Base-by-base conservation (phyloP, 2,888 invertebrate species). In the Calameuta filiformis region DNA sequence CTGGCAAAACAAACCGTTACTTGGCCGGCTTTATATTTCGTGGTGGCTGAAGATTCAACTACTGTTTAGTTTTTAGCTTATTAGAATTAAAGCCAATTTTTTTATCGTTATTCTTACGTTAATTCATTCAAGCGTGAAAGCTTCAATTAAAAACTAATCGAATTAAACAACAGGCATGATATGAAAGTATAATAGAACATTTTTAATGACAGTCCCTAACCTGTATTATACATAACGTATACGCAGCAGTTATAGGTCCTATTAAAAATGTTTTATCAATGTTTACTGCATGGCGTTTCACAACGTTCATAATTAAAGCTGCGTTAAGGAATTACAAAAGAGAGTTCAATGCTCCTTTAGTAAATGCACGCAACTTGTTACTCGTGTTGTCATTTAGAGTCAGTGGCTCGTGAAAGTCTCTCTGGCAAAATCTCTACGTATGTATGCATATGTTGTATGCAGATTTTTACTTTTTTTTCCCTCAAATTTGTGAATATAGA, bases 1-100 rank as follows among this genome's bases (percentile, higher is more conserved):
- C 56, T 56, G 9, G 56, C 56, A 56, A 56, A 71, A 34, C 76
- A 83, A 86, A 89, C 89, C 89, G 89, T 89, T 89, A 89, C 81
- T 83, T 89, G 89, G 89, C 89, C 89, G 89, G 89, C 87, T 89
- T 89, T 89, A 85, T 82, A 82, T 87, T 78, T 34, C 77, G 75
- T 79, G 80, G 11, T 74, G 76, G 79, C 56, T 23, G 56, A 6
- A 56, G 56, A 23, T 56, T 56, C 15, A 23, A 56, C 15, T 23
- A 23, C 56, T 56, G 56, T 56, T 23, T 23, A 23, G 23, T 23
- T 56, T 56, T 56, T 23, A 9, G 2, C 9, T 56, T 9, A 23
- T 23, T 23, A 40, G 15, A 15, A 56, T 56, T 56, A 6, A 56
- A 56, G 56, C 56, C 23, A 56, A 23, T 56, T 56, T 56, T 23